phyloP scores from a whole-genome alignment of 2,797 vertebrate species.

The Naso thynnoides region DNA sequence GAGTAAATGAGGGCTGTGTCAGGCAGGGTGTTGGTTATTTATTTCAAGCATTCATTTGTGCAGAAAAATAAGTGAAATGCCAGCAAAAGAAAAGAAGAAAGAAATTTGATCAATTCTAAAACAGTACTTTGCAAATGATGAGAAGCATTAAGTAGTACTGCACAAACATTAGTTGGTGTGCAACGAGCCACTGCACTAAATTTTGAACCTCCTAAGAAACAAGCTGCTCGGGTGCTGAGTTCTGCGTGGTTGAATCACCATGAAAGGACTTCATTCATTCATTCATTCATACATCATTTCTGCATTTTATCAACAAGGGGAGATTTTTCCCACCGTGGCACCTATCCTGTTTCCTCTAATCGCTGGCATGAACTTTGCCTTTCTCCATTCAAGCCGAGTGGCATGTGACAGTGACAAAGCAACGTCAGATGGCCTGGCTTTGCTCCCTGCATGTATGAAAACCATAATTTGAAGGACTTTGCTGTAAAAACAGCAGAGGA shows the following conservation, averaged over 20 bases:
- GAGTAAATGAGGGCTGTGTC: conserved; percentile 6
- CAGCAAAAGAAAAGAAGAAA: not conserved
- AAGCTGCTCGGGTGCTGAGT: conserved; percentile 11
- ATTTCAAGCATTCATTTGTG: not conserved
- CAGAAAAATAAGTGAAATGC: not conserved
- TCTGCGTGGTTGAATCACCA: conserved; percentile 30
- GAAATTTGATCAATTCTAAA: conserved; percentile 1
- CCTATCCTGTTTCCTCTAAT: conserved; percentile 56
- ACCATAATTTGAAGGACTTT: conserved; percentile 82
- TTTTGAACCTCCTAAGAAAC: conserved; percentile 11
- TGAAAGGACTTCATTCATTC: conserved; percentile 69
- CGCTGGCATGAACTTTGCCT: conserved; percentile 51
- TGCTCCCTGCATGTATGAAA: conserved; percentile 75
- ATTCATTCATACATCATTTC: conserved; percentile 61
- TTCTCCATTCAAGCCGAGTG: conserved; percentile 34
- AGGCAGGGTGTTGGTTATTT: not conserved
- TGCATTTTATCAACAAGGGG: conserved; percentile 50
- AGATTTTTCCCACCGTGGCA: conserved; percentile 46
- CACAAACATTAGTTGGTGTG: not conserved
- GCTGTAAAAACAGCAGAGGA: conserved; percentile 86
- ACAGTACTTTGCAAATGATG: not conserved
- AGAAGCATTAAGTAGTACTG: not conserved
- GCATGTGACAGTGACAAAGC: conserved; percentile 74
- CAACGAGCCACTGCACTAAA: not conserved
- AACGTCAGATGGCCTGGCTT: conserved; percentile 63